These are phyloP conservation scores for Chrysaora quinquecirrha DNA, from an alignment of 30 jellyfish, hydroid and myxozoan genomes.

Conservation along the genomic window DNA sequence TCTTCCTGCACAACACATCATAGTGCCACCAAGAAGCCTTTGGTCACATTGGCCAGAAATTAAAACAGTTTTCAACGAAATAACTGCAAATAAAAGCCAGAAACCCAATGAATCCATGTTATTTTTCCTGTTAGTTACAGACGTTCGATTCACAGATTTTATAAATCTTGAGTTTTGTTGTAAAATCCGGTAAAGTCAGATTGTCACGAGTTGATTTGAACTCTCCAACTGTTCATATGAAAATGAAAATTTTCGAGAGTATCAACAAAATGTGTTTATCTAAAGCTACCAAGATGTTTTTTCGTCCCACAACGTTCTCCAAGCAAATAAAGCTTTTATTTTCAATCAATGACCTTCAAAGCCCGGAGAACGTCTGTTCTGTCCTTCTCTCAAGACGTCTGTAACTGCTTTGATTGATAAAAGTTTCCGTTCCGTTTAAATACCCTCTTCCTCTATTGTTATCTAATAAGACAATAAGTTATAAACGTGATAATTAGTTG, in stretches of 20 bases:
- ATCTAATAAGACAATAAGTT: constrained; percentile 21
- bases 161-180: not conserved
- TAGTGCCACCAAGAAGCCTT: constrained; percentile 73
- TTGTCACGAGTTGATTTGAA: too few species aligned
- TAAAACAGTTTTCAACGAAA: constrained; percentile 15
- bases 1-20: constrained; percentile 91
- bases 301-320: not conserved
- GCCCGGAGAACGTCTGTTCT: not conserved
- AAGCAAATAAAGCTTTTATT: not conserved
- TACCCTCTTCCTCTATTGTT: constrained; percentile 8
- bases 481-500: constrained; percentile 47
- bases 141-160: not conserved
- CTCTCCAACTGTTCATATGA: too few species aligned
- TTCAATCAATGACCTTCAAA: not conserved
- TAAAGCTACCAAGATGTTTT: too few species aligned
- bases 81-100: constrained; percentile 4
- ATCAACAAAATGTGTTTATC: too few species aligned
- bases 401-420: not conserved
- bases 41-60: constrained; percentile 85
- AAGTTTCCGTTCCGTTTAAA: not conserved
- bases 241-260: not conserved
- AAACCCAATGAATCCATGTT: constrained; percentile 41
- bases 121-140: not conserved
- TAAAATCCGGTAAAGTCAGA: too few species aligned
- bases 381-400: not conserved